These are phyloP conservation scores for Chaenogobius annularis DNA, from an alignment of 2,113 vertebrate species.

Conservation along the genomic window DNA sequence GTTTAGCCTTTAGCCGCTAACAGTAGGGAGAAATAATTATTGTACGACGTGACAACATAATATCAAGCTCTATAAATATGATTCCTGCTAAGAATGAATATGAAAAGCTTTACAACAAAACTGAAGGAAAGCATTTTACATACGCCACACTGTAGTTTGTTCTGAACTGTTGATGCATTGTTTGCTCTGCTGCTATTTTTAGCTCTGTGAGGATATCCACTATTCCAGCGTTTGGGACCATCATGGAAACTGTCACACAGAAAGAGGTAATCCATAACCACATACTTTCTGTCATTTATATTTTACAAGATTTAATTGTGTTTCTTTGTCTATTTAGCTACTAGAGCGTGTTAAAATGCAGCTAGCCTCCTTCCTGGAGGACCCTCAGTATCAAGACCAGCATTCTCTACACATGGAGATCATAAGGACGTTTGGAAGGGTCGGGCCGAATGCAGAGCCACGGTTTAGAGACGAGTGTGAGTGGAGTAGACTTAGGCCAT, in stretches of 20 bases:
- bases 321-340: constrained; percentile 76
- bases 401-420: constrained; percentile 97
- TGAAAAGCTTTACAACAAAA: not conserved
- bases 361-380: constrained; percentile 95
- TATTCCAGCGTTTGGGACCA: constrained; percentile 97
- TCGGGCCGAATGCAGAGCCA: constrained; percentile 97
- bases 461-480: constrained; percentile 97
- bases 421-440: constrained; percentile 95
- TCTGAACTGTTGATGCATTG: constrained; percentile 13
- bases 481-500: constrained; percentile 50
- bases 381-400: constrained; percentile 98
- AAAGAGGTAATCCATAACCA: constrained; percentile 85
- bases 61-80: not conserved
- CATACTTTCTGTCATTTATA: not conserved
- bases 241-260: constrained; percentile 99
- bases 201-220: constrained; percentile 99
- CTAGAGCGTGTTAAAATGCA: constrained; percentile 99
- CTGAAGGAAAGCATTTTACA: not conserved
- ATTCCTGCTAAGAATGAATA: not conserved
- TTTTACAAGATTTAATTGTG: not conserved
- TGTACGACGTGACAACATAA: not conserved
- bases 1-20: no score
- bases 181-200: constrained; percentile 69
- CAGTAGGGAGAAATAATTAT: no score
- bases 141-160: not conserved